Evolutionary conservation across 2,888 invertebrate genomes (phyloP).

Genomic region (Mimas tiliae): DNA sequence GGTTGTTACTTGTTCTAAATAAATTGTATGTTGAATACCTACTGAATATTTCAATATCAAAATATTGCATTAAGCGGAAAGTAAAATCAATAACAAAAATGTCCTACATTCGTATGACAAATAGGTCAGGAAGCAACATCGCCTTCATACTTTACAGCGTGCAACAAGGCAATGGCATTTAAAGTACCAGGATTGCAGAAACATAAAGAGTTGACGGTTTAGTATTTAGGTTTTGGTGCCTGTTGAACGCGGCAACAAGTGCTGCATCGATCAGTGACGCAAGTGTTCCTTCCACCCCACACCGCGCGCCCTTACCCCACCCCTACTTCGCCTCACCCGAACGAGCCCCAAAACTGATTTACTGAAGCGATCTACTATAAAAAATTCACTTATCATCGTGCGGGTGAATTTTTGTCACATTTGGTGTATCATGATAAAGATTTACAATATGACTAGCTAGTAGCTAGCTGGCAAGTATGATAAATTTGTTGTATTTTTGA

Average conservation of each 20-base stretch:
- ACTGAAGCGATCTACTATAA: conserved; percentile 52
- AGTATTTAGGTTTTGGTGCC: conserved; percentile 60
- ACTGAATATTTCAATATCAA: not conserved
- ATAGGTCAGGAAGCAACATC: not conserved
- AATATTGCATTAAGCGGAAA: not conserved
- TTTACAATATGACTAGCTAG: not conserved
- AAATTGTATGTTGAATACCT: too few species aligned
- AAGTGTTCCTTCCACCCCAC: conserved; percentile 49
- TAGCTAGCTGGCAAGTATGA: too few species aligned
- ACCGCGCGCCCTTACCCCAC: conserved; percentile 37
- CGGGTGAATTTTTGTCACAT: not conserved
- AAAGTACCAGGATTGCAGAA: conserved; percentile 43
- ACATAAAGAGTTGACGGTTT: conserved; percentile 40
- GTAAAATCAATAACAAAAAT: conserved; percentile 5
- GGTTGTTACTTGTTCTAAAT: too few species aligned
- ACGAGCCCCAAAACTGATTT: conserved; percentile 60
- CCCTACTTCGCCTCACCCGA: conserved; percentile 43
- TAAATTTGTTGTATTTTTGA: too few species aligned
- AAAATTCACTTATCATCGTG: conserved; percentile 41
- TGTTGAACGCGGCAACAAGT: conserved; percentile 81
- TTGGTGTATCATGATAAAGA: not conserved
- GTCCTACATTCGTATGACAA: not conserved
- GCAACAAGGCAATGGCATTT: conserved; percentile 28
- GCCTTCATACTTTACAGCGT: not conserved
- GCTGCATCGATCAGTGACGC: conserved; percentile 81